phyloP scores from a whole-genome alignment of 2,797 vertebrate species.

The Phoxinus dragarum region DNA sequence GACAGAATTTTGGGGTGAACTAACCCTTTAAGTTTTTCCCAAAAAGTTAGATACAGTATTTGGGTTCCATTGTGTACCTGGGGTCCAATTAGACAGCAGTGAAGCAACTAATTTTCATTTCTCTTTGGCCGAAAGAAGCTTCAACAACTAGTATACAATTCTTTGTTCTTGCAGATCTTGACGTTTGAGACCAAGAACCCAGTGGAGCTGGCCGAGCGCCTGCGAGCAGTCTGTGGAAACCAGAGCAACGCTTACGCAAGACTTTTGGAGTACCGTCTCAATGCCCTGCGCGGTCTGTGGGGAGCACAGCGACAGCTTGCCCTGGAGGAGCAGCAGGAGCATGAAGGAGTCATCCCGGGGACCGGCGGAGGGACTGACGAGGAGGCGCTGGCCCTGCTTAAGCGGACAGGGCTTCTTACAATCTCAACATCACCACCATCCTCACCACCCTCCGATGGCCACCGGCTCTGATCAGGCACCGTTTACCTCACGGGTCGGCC shows the following conservation, averaged over 20 bases:
- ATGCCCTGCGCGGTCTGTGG: constrained; percentile 96
- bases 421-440: constrained; percentile 75
- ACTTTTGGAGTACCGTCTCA: constrained; percentile 95
- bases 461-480: constrained; percentile 92
- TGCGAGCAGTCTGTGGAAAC: constrained; percentile 96
- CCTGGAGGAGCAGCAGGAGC: constrained; percentile 84
- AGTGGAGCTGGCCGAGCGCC: constrained; percentile 89
- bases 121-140: no score
- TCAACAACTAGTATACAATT: background rate
- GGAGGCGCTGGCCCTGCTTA: constrained; percentile 92
- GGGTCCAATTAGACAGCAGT: background rate
- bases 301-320: constrained; percentile 91
- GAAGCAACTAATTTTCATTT: background rate
- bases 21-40: background rate
- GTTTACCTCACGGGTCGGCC: constrained; percentile 95
- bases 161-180: constrained; percentile 83
- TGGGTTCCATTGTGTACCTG: background rate
- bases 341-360: constrained; percentile 75
- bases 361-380: constrained; percentile 83
- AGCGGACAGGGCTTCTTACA: constrained; percentile 95
- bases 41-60: background rate
- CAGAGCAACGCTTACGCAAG: constrained; percentile 98
- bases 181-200: constrained; percentile 99
- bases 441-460: constrained; percentile 81
- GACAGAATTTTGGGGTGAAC: background rate